phyloP scores from a whole-genome alignment of 2,888 invertebrate species.

The Drosophila mulleri region DNA sequence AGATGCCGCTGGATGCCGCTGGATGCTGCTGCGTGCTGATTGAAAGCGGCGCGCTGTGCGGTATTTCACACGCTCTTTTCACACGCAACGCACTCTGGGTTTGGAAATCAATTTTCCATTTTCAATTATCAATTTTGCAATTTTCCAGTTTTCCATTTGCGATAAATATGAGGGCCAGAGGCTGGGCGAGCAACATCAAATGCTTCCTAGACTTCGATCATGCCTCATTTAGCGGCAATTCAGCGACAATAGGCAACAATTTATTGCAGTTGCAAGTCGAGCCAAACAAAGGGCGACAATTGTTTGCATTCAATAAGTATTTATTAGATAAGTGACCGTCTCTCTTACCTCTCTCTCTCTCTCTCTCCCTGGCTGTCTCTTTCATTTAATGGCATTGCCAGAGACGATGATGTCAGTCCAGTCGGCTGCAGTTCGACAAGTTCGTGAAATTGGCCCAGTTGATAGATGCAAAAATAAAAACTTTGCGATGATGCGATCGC shows the following conservation, averaged over 20 bases:
- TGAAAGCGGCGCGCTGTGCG: constrained; percentile 52
- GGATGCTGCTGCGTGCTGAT: constrained; percentile 27
- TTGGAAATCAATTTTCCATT: constrained; percentile 61
- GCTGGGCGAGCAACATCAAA: background rate
- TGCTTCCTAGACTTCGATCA: constrained; percentile 39
- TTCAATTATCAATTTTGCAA: constrained; percentile 38
- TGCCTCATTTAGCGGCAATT: constrained; percentile 54
- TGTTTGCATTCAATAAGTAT: constrained; percentile 46
- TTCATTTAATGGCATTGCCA: constrained; percentile 34
- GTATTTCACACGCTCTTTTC: constrained; percentile 73
- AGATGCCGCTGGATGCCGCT: background rate
- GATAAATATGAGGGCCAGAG: background rate
- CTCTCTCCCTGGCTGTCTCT: background rate
- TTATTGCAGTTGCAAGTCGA: constrained; percentile 28
- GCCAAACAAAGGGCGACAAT: constrained; percentile 56
- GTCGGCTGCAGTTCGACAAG: constrained; percentile 5
- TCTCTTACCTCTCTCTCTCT: background rate
- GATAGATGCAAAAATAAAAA: background rate
- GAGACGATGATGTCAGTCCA: constrained; percentile 56
- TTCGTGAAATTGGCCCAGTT: constrained; percentile 42
- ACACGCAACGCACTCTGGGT: constrained; percentile 50
- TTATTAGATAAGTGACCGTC: constrained; percentile 42
- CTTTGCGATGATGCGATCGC: constrained; percentile 12
- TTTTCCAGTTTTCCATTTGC: constrained; percentile 39
- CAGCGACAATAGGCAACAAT: constrained; percentile 34